Conservation (phyloP, 2,888 invertebrate genomes). For the Onchidella celtica region DNA sequence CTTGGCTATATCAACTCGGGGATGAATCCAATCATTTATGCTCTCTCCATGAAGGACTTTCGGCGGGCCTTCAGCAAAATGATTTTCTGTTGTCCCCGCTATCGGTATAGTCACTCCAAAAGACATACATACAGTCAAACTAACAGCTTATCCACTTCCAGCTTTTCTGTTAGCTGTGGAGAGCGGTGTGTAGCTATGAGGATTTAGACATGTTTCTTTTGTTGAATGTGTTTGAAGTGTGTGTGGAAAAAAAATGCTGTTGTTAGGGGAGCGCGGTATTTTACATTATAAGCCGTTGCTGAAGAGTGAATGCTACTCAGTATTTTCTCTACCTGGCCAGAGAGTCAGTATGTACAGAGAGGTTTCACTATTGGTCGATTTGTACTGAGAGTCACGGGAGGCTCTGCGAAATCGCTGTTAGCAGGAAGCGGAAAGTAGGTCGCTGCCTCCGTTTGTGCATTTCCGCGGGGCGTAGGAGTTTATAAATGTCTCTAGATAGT, state of each 20-base stretch:
- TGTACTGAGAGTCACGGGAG: no score
- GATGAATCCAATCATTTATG: slow-evolving; percentile 92
- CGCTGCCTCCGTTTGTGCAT: no score
- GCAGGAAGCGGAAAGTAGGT: no score
- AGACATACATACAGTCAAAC: slow-evolving; percentile 57
- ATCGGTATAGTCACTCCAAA: slow-evolving; percentile 58
- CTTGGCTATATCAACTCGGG: slow-evolving; percentile 80
- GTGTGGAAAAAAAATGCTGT: no score
- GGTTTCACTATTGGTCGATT: no score
- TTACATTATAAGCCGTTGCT: no score
- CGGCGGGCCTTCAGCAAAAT: slow-evolving; percentile 93
- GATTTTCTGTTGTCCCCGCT: slow-evolving; percentile 84
- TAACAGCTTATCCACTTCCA: slow-evolving; percentile 65
- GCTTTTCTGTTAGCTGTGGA: slow-evolving; percentile 60
- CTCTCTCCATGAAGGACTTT: slow-evolving; percentile 98
- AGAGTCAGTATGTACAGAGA: no score
- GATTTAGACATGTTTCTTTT: slow-evolving; percentile 31
- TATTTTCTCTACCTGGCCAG: no score
- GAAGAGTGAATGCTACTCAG: no score
- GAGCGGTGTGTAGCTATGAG: slow-evolving; percentile 58
- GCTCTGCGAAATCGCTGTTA: no score
- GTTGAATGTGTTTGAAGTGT: background rate
- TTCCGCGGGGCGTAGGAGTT: background rate
- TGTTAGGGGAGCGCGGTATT: no score
- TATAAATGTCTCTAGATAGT: background rate